Percentiles rank a stretch among this genome's conserved stretches.
These are phyloP conservation scores for Limnephilus auricula DNA, from an alignment of 2,888 invertebrate species.

Conservation along the genomic window DNA sequence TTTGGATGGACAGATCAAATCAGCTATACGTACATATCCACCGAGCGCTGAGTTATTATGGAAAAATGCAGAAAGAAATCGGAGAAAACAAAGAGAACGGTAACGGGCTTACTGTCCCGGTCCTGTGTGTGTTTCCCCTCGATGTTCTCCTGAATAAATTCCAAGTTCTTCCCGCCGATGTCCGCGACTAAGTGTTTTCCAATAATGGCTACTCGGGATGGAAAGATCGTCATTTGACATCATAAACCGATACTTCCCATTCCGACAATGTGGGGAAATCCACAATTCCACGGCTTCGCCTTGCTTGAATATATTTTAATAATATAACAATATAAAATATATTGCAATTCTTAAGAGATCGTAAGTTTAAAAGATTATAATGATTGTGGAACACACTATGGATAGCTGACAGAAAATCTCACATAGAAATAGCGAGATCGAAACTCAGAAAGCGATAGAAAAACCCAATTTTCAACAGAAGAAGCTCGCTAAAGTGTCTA, in stretches of 20 bases:
- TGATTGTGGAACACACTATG: no score
- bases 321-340: constrained; percentile 39
- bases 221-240: constrained; percentile 57
- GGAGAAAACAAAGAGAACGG: not conserved
- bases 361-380: not conserved
- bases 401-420: no score
- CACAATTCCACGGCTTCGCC: not conserved
- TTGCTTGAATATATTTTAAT: constrained; percentile 32
- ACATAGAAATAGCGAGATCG: no score
- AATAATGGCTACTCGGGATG: constrained; percentile 50
- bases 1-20: no score
- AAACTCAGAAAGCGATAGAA: no score
- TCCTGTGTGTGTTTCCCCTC: not conserved
- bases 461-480: no score
- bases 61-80: not conserved
- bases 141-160: constrained; percentile 11
- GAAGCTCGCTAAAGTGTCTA: no score
- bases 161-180: constrained; percentile 20
- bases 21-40: no score
- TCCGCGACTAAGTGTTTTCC: constrained; percentile 51
- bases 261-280: constrained; percentile 38
- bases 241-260: constrained; percentile 50
- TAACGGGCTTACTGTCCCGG: not conserved
- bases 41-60: not conserved
- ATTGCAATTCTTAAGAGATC: not conserved